These are phyloP conservation scores for Drosophila kohkoa DNA, from an alignment of 1,140 invertebrate genomes.

Conservation along the genomic window DNA sequence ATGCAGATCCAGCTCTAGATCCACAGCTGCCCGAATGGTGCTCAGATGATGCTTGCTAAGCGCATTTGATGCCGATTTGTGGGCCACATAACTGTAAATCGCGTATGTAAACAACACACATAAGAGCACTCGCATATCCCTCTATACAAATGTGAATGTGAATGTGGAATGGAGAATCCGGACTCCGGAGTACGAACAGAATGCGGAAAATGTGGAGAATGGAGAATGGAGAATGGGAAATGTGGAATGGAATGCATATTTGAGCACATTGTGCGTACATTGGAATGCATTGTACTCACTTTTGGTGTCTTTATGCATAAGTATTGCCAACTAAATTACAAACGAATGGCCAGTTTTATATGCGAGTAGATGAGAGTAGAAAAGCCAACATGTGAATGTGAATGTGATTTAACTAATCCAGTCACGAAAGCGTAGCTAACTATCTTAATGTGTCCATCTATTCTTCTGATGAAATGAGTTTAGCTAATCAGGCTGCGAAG, in stretches of 20 bases:
- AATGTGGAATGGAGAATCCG: background rate
- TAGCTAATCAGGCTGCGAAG: too few relatives aligned
- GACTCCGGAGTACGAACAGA: too few relatives aligned
- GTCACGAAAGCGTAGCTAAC: too few relatives aligned
- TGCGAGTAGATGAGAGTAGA: background rate
- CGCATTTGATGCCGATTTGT: constrained; percentile 75
- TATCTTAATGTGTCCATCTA: background rate
- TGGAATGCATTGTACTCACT: background rate
- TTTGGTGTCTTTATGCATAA: constrained; percentile 17
- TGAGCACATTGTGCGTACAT: constrained; percentile 33
- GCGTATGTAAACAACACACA: constrained; percentile 41
- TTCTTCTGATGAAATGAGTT: background rate
- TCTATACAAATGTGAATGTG: constrained; percentile 22
- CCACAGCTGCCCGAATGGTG: constrained; percentile 11
- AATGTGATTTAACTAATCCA: too few relatives aligned
- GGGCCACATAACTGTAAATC: constrained; percentile 74
- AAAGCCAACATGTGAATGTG: background rate
- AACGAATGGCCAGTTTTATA: background rate
- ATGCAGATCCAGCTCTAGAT: constrained; percentile 39
- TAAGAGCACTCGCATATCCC: constrained; percentile 28
- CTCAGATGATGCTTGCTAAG: constrained; percentile 61
- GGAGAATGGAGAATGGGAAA: background rate
- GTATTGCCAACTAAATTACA: constrained; percentile 16
- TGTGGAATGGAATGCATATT: constrained; percentile 44
- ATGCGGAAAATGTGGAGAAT: background rate